Conservation (phyloP, 2,888 invertebrate genomes). For the Monoplex corrugatus region DNA sequence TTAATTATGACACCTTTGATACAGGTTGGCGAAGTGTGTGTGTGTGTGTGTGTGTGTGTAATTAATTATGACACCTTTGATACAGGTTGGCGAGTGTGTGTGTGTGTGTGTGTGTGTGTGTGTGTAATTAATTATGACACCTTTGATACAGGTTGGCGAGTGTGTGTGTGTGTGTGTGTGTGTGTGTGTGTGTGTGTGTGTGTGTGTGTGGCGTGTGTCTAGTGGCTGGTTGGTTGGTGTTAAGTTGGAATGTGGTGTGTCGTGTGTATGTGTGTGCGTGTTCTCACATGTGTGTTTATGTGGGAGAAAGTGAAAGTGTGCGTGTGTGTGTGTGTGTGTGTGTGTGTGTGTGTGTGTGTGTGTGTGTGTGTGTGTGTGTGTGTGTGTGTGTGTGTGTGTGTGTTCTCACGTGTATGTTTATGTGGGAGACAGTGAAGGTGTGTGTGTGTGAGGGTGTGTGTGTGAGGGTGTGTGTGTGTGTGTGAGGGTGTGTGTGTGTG, state of each 20-base stretch:
- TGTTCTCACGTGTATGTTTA: slow-evolving; percentile 21
- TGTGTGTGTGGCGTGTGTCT: too few species aligned
- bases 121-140: background rate
- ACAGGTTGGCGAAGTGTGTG: background rate
- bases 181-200: too few species aligned
- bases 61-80: background rate
- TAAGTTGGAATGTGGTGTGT: too few species aligned
- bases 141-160: slow-evolving; percentile 5
- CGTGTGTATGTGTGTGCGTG: too few species aligned
- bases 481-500: too few species aligned
- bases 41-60: too few species aligned
- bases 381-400: slow-evolving; percentile 41
- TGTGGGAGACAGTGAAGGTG: too few species aligned
- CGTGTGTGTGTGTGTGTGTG: slow-evolving; percentile 28
- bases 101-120: background rate
- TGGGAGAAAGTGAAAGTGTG: background rate
- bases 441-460: too few species aligned
- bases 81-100: slow-evolving; percentile 4
- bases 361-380: slow-evolving; percentile 16
- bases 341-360: slow-evolving; percentile 24
- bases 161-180: too few species aligned
- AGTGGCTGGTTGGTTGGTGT: too few species aligned
- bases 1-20: background rate
- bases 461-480: too few species aligned
- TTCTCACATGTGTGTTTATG: background rate